phyloP scores from a whole-genome alignment of 35 echinoderm and acorn worm genomes.

The Hemicentrotus pulcherrimus region DNA sequence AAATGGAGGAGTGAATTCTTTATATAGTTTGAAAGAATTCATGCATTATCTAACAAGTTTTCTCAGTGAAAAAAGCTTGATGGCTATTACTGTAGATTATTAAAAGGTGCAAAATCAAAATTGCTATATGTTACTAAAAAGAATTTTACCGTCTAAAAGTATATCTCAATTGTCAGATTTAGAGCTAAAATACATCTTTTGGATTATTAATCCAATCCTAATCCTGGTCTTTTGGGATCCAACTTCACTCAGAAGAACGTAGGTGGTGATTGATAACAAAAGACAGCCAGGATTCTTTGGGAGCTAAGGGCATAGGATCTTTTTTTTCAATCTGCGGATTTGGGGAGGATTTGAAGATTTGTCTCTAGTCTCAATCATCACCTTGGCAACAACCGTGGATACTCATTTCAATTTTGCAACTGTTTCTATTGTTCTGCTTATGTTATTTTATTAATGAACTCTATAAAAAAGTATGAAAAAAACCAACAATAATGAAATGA shows the following conservation, averaged over 20 bases:
- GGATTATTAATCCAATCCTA: background rate
- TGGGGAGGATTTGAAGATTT: background rate
- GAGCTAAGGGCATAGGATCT: background rate
- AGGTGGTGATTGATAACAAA: background rate
- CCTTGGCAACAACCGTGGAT: background rate
- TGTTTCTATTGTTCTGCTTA: too few species aligned
- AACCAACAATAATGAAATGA: too few species aligned
- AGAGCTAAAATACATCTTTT: background rate
- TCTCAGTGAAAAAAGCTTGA: too few species aligned
- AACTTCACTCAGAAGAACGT: background rate
- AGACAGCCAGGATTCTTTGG: background rate
- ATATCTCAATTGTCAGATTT: background rate
- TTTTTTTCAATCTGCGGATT: background rate
- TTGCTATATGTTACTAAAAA: background rate
- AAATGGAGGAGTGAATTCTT: too few species aligned
- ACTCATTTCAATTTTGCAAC: background rate
- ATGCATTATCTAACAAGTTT: too few species aligned
- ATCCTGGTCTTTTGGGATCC: background rate
- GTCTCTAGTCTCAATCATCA: background rate
- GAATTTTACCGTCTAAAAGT: background rate
- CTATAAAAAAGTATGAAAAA: too few species aligned
- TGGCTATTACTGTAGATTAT: too few species aligned
- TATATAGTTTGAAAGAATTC: too few species aligned
- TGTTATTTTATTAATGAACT: too few species aligned
- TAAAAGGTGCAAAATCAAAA: background rate